Base-by-base conservation (phyloP, 2,888 invertebrate genomes). In the Lapara coniferarum region DNA sequence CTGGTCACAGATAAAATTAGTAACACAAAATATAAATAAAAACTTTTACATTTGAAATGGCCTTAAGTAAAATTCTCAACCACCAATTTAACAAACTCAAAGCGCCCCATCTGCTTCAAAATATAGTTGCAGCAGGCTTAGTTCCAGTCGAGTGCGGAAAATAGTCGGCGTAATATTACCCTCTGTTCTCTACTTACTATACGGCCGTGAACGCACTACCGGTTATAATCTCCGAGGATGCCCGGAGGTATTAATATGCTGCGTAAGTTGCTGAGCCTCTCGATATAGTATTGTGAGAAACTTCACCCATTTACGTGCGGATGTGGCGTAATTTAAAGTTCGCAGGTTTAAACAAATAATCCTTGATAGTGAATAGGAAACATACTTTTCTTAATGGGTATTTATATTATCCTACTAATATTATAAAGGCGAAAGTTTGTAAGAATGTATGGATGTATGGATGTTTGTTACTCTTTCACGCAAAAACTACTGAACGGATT, bases 181-280 rank as follows among this genome's bases (percentile, higher is more conserved):
- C 78, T 82, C 81, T 79, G 78, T 81, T 80, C 75, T 81, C 75
- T 69, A 68, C 58, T 68, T 72, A 72, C 73, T 80, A 71, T 69
- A 77, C 70, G 76, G 76, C 72, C 75, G 72, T 77, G 79, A 78
- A 82, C 77, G 76, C 77, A 81, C 81, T 81, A 83, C 78, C 77
- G 77, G 76, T 73, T 76, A 81, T 83, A 83, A 83, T 83, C 81
- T 86, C 77, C 72, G 73, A 82, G 78, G 78, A 80, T 78, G 71
- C 85, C 82, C 83, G 70, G 71, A 81, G 85, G 86, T 81, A 81
- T 83, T 84, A 85, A 83, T 78, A 82, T 74, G 72, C 75, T 57
- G 78, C 73, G 71, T 79, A 80, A 83, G 77, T 83, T 84, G 80
- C 78, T 77, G 75, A 79, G 77, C 71, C 82, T 72, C 78, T 76